These are phyloP conservation scores for Tridacna gigas DNA, from an alignment of 2,888 invertebrate species.

Conservation along the genomic window DNA sequence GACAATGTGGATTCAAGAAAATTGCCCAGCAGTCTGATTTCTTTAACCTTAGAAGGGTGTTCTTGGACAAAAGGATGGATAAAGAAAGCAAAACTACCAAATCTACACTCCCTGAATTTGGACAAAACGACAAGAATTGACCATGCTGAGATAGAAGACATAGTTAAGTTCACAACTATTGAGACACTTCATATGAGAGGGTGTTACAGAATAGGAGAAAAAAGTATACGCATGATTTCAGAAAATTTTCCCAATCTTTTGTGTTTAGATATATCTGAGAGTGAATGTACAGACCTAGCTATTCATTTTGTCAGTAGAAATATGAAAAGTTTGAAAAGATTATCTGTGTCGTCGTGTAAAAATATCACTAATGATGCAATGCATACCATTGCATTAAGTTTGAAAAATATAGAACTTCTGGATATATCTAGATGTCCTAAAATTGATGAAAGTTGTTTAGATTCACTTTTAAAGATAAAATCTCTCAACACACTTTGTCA, in stretches of 20 bases:
- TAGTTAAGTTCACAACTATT: conserved; percentile 62
- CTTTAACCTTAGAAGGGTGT: conserved; percentile 65
- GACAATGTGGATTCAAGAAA: conserved; percentile 64
- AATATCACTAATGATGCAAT: conserved; percentile 65
- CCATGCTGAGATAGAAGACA: conserved; percentile 67
- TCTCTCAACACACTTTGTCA: conserved; percentile 15
- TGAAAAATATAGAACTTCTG: conserved; percentile 62
- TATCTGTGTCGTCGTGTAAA: conserved; percentile 64
- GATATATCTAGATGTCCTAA: conserved; percentile 51
- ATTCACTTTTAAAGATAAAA: conserved; percentile 27
- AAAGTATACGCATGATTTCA: conserved; percentile 64
- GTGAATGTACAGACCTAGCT: conserved; percentile 66
- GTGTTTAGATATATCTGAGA: conserved; percentile 62
- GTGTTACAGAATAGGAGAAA: conserved; percentile 71
- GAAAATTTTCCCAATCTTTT: conserved; percentile 62
- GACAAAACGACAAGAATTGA: conserved; percentile 67
- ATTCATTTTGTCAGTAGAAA: conserved; percentile 73
- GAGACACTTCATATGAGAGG: conserved; percentile 67
- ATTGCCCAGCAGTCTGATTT: conserved; percentile 68
- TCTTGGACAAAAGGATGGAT: conserved; percentile 75
- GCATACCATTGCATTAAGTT: conserved; percentile 58
- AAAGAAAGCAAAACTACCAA: conserved; percentile 62
- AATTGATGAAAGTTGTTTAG: conserved; percentile 15
- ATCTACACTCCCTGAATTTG: conserved; percentile 68
- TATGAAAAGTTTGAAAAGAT: conserved; percentile 60